These are phyloP conservation scores for Anoplopoma fimbria DNA, from an alignment of 2,113 vertebrate genomes.

Conservation along the genomic window DNA sequence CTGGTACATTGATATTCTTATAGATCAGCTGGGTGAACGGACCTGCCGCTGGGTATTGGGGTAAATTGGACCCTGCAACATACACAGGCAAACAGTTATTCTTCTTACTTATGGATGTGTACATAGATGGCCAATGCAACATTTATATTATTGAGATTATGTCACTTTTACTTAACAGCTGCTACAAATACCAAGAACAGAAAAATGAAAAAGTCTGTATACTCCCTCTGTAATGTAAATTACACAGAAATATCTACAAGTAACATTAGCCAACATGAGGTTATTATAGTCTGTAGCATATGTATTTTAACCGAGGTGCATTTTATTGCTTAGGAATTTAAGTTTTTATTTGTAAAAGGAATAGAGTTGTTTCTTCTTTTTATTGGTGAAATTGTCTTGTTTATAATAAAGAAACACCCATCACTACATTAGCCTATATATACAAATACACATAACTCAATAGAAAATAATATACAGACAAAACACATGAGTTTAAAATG, in stretches of 20 bases:
- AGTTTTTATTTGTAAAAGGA: not conserved
- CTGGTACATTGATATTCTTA: constrained; percentile 89
- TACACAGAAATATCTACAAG: not conserved
- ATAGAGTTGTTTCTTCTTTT: not conserved
- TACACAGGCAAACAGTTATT: constrained; percentile 7
- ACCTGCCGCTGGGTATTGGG: constrained; percentile 80
- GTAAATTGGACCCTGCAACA: constrained; percentile 82
- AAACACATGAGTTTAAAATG: too few species aligned
- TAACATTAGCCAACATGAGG: not conserved
- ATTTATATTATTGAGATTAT: not conserved
- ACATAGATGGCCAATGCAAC: not conserved
- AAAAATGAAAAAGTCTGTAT: not conserved
- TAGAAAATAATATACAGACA: too few species aligned
- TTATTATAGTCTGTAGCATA: not conserved
- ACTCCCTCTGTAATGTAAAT: not conserved
- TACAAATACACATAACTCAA: not conserved
- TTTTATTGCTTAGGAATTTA: not conserved
- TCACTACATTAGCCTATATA: not conserved
- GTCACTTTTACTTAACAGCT: not conserved
- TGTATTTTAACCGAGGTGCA: not conserved
- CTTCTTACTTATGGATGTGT: not conserved
- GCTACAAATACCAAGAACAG: not conserved
- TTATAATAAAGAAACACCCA: not conserved
- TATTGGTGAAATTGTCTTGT: not conserved
- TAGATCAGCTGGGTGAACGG: constrained; percentile 88